phyloP scores from a whole-genome alignment of 2,888 invertebrate species.

The Melanotus villosus region DNA sequence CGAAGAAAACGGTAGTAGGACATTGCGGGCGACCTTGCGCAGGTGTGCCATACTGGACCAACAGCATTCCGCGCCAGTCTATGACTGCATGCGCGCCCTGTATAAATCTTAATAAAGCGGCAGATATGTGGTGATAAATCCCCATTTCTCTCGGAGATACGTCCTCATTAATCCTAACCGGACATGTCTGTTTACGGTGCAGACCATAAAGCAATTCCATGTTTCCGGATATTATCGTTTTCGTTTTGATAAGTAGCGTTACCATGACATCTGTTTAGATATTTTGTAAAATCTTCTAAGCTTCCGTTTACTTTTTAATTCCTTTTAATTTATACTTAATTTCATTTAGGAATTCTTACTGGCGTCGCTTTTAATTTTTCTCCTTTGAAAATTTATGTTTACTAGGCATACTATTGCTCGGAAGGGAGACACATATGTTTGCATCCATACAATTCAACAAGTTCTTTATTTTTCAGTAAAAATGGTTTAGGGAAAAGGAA shows the following conservation, averaged over 20 bases:
- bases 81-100: slow-evolving; percentile 58
- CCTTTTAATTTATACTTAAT: neutral
- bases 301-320: neutral
- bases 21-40: slow-evolving; percentile 55
- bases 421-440: no score
- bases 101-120: slow-evolving; percentile 70
- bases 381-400: no score
- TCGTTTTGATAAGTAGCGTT: slow-evolving; percentile 60
- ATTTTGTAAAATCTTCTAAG: neutral
- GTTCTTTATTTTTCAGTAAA: no score
- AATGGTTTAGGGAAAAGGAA: no score
- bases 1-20: slow-evolving; percentile 43
- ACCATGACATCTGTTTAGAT: slow-evolving; percentile 17
- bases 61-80: slow-evolving; percentile 56
- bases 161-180: slow-evolving; percentile 69
- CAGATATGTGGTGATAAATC: slow-evolving; percentile 70
- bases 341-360: no score
- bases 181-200: slow-evolving; percentile 66
- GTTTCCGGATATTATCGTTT: slow-evolving; percentile 67
- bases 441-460: no score
- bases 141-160: slow-evolving; percentile 69
- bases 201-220: slow-evolving; percentile 68
- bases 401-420: no score
- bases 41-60: slow-evolving; percentile 57
- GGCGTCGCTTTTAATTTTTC: no score